Evolutionary conservation across 2,113 vertebrate species (phyloP).

Genomic region (Microtus ochrogaster): DNA sequence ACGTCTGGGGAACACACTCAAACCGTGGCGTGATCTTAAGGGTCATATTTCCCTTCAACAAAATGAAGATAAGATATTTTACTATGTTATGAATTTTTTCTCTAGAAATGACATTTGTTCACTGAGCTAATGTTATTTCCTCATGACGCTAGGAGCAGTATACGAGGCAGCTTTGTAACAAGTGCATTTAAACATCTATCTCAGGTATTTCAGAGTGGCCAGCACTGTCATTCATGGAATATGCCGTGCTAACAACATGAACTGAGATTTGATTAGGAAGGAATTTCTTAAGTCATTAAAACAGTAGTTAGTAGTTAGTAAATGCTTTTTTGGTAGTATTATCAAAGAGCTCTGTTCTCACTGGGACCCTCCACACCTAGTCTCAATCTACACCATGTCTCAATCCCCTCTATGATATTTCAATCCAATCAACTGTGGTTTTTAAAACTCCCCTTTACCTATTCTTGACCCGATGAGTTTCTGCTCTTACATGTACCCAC

Average conservation of each 20-base stretch:
- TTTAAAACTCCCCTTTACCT: neutral
- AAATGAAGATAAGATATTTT: neutral
- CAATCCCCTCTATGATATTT: neutral
- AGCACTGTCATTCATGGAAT: neutral
- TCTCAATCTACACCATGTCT: neutral
- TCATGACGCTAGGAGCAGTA: neutral
- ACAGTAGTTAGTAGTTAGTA: neutral
- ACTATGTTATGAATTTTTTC: neutral
- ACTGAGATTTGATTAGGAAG: conserved; percentile 19
- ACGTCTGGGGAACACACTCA: neutral
- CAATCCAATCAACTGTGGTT: neutral
- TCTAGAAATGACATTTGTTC: neutral
- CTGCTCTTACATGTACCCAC: neutral
- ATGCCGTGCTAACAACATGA: neutral
- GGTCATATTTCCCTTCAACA: conserved; percentile 44
- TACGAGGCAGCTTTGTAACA: neutral
- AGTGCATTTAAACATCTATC: neutral
- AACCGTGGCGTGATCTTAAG: neutral
- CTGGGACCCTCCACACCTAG: neutral
- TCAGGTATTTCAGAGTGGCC: neutral
- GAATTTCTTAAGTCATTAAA: conserved; percentile 1
- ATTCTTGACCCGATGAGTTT: neutral
- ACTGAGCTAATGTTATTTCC: neutral
- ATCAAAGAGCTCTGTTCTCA: neutral
- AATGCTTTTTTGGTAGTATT: neutral